Evolutionary conservation across 1,140 invertebrate species (phyloP).

Genomic region (Drosophila cardini): DNA sequence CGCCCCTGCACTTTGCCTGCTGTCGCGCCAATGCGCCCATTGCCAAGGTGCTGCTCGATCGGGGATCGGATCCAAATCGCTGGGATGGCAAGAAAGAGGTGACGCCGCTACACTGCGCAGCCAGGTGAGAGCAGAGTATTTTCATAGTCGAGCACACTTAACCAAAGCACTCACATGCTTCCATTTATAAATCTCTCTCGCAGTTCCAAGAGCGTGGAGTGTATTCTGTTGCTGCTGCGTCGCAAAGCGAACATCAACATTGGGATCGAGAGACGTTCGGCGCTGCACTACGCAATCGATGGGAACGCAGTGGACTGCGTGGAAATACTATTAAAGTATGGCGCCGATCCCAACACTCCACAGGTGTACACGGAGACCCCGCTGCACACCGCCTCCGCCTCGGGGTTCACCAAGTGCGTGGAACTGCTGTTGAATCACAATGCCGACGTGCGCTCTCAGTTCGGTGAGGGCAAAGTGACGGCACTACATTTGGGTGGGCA

Average conservation of each 20-base stretch:
- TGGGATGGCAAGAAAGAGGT: slow-evolving; percentile 89
- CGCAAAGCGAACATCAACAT: slow-evolving; percentile 90
- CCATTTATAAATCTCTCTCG: background rate
- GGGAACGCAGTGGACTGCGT: slow-evolving; percentile 89
- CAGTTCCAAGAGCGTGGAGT: slow-evolving; percentile 86
- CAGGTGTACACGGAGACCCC: slow-evolving; percentile 94
- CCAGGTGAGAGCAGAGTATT: slow-evolving; percentile 86
- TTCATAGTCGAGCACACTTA: no score
- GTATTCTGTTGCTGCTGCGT: slow-evolving; percentile 87
- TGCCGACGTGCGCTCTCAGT: slow-evolving; percentile 90
- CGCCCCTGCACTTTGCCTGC: slow-evolving; percentile 91
- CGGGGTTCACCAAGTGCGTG: slow-evolving; percentile 89
- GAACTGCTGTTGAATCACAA: slow-evolving; percentile 89
- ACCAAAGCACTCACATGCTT: no score
- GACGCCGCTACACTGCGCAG: slow-evolving; percentile 91
- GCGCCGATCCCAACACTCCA: slow-evolving; percentile 91
- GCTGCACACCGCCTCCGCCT: slow-evolving; percentile 91
- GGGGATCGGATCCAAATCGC: slow-evolving; percentile 88
- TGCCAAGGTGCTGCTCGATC: slow-evolving; percentile 87
- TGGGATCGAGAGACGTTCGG: slow-evolving; percentile 88
- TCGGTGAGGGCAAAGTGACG: slow-evolving; percentile 88
- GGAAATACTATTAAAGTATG: slow-evolving; percentile 88
- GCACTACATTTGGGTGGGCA: slow-evolving; percentile 89
- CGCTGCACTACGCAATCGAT: slow-evolving; percentile 91
- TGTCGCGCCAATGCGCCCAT: slow-evolving; percentile 88